phyloP scores from a whole-genome alignment of 2,797 vertebrate species.

The Chelon labrosus region DNA sequence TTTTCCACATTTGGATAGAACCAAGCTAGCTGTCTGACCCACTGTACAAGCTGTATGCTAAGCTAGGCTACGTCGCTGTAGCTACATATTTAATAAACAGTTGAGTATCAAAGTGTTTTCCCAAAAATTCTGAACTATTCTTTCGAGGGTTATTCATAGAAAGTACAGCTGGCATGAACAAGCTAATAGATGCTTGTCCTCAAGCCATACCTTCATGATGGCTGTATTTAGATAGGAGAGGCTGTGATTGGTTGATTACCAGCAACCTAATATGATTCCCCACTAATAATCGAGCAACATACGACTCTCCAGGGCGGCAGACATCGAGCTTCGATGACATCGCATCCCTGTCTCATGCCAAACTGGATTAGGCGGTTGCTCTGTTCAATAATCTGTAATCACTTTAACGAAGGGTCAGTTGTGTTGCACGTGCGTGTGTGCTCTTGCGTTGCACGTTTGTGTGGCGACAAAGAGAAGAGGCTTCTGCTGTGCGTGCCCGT shows the following conservation, averaged over 20 bases:
- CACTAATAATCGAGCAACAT: neutral
- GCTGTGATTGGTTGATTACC: conserved; percentile 53
- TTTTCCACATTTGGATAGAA: too few relatives aligned
- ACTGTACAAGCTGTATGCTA: neutral
- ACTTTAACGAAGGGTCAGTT: conserved; percentile 67
- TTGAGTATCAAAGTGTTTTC: too few relatives aligned
- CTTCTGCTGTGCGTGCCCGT: neutral
- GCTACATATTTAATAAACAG: too few relatives aligned
- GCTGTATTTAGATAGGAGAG: neutral
- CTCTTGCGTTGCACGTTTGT: conserved; percentile 1
- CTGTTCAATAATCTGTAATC: conserved; percentile 76
- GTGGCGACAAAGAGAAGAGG: conserved; percentile 9
- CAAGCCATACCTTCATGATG: neutral
- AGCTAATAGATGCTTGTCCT: neutral
- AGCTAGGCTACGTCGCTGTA: neutral
- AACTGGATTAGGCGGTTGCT: conserved; percentile 72
- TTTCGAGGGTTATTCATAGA: neutral
- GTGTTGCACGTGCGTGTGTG: conserved; percentile 19
- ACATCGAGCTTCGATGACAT: conserved; percentile 36
- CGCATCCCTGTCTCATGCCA: conserved; percentile 42
- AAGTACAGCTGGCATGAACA: neutral
- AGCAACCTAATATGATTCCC: conserved; percentile 37
- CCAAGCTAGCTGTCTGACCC: too few relatives aligned
- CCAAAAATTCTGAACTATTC: too few relatives aligned
- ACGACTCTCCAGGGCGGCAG: conserved; percentile 11